A percentile compares a stretch with the other conserved stretches of the same genome.
These are phyloP conservation scores for Epizoanthus illoricatus DNA, from an alignment of 92 coral and sea anemone species.

Conservation along the genomic window DNA sequence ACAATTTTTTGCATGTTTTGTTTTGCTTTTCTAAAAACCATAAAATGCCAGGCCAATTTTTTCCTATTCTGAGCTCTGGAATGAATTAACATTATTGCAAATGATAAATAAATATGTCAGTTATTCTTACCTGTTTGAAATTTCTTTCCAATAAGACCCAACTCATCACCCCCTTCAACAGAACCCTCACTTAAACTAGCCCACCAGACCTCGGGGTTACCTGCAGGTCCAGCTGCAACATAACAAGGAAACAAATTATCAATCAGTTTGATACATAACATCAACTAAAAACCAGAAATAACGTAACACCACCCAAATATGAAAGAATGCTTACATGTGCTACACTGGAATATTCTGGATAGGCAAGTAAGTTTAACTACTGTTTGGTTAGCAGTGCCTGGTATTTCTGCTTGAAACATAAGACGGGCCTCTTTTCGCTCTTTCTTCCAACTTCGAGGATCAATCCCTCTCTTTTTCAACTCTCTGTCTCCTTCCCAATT, in stretches of 20 bases:
- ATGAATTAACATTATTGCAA: neutral
- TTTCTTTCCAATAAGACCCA: constrained; percentile 99
- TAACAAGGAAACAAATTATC: neutral
- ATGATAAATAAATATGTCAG: neutral
- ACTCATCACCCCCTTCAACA: constrained; percentile 90
- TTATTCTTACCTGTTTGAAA: constrained; percentile 81
- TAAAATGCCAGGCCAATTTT: neutral
- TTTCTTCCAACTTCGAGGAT: constrained; percentile 96
- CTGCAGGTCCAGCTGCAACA: constrained; percentile 93
- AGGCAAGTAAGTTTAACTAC: constrained; percentile 76
- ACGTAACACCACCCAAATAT: neutral
- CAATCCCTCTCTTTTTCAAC: constrained; percentile 88
- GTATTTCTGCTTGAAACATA: constrained; percentile 92
- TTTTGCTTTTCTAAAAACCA: neutral
- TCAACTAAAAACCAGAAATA: neutral
- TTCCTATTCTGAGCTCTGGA: neutral
- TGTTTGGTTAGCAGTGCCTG: constrained; percentile 63
- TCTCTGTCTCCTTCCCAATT: constrained; percentile 99
- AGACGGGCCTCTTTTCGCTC: constrained; percentile 96
- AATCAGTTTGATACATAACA: neutral
- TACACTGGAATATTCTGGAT: constrained; percentile 97
- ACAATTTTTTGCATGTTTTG: neutral
- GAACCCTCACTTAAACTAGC: constrained; percentile 94
- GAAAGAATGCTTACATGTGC: constrained; percentile 72
- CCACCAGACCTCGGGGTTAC: constrained; percentile 99